phyloP scores from a whole-genome alignment of 2,113 vertebrate species.

The Australoheros scitulus region DNA sequence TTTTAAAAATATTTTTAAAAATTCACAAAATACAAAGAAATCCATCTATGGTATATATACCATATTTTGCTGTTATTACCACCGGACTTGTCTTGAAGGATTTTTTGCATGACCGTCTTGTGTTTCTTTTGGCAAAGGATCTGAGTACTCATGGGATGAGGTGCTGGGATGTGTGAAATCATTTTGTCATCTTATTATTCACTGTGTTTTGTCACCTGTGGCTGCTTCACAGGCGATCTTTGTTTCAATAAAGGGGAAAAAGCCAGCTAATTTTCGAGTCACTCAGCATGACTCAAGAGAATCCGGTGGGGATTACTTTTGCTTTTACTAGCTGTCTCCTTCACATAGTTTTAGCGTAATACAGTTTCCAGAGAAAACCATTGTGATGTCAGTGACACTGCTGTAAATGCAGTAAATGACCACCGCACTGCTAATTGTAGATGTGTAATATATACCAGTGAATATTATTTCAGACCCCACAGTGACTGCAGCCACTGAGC shows the following conservation, averaged over 20 bases:
- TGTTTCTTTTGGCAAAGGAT: background rate
- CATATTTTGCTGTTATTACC: background rate
- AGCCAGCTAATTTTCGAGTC: rapidly evolving
- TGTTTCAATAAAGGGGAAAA: background rate
- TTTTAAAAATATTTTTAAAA: too few species aligned
- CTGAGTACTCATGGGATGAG: too few species aligned
- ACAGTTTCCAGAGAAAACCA: background rate
- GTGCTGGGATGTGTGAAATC: background rate
- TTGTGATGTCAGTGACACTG: too few species aligned
- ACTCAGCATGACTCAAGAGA: background rate
- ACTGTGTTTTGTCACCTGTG: background rate
- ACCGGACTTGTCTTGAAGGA: too few species aligned
- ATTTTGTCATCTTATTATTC: rapidly evolving
- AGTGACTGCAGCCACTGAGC: background rate
- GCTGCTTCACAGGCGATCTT: background rate
- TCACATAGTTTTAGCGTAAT: background rate
- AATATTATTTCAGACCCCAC: background rate
- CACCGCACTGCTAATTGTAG: background rate
- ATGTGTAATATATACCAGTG: background rate
- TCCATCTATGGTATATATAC: background rate
- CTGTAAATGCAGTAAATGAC: rapidly evolving
- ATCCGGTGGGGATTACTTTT: background rate
- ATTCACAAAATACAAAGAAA: background rate
- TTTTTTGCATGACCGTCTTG: background rate
- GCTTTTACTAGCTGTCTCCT: background rate